A percentile compares a stretch with the other conserved stretches of the same genome.
Evolutionary conservation across 37 sponge, comb jelly and placozoan species (phyloP).

Genomic region (Petrosia ficiformis): DNA sequence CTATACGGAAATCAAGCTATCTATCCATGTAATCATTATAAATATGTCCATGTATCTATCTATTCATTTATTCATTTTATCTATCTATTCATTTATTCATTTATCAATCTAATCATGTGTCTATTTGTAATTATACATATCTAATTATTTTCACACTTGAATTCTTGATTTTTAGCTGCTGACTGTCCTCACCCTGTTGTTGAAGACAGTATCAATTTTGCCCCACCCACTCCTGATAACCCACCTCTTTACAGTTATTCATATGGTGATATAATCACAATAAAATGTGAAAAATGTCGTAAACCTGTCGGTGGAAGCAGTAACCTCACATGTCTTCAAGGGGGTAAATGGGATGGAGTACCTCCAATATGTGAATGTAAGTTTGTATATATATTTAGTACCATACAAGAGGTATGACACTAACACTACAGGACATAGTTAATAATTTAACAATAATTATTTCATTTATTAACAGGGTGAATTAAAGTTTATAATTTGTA

Average conservation of each 20-base stretch:
- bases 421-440: background rate
- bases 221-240: background rate
- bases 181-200: background rate
- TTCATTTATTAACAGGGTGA: no score
- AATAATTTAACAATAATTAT: no score
- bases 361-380: slow-evolving; percentile 5
- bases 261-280: background rate
- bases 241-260: background rate
- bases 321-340: background rate
- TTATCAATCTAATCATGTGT: no score
- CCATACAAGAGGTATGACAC: background rate
- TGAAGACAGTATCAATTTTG: background rate
- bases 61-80: no score
- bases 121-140: no score
- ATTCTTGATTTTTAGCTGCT: no score
- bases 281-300: slow-evolving; percentile 9
- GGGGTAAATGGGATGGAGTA: slow-evolving; percentile 8
- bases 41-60: no score
- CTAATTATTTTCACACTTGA: no score
- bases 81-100: no score
- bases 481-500: background rate
- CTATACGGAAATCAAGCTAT: no score
- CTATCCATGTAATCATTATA: no score
- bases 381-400: background rate
- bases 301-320: background rate